A percentile compares a stretch with the other conserved stretches of the same genome.
These are phyloP conservation scores for Xenopus tropicalis DNA, from an alignment of 2,113 vertebrate genomes.

Conservation along the genomic window DNA sequence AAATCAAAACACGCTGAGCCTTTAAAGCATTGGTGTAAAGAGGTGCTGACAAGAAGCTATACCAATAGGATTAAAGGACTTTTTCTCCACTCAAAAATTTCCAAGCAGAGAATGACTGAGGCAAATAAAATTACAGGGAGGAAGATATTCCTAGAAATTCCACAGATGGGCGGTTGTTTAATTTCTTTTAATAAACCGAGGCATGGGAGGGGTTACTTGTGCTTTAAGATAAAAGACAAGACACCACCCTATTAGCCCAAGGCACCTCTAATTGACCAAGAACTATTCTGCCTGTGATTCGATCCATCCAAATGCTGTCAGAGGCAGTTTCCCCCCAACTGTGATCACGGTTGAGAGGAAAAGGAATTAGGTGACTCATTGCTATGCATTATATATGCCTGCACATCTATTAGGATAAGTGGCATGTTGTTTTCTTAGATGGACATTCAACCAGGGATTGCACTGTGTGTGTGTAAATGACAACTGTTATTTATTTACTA, in stretches of 20 bases:
- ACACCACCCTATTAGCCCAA: conserved; percentile 62
- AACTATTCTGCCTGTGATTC: conserved; percentile 71
- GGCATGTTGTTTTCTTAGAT: conserved; percentile 66
- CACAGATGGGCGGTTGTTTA: conserved; percentile 62
- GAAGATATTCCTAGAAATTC: conserved; percentile 73
- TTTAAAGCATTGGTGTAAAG: conserved; percentile 73
- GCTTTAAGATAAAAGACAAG: conserved; percentile 49
- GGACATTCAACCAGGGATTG: conserved; percentile 73
- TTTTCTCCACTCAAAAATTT: conserved; percentile 68
- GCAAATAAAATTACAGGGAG: conserved; percentile 73
- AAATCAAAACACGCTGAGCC: conserved; percentile 79
- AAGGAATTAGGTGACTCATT: conserved; percentile 71
- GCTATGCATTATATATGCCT: conserved; percentile 60
- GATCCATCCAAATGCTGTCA: conserved; percentile 74
- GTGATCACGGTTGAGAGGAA: conserved; percentile 71
- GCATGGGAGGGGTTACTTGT: conserved; percentile 57
- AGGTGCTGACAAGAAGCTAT: conserved; percentile 73
- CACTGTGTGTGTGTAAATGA: conserved; percentile 72
- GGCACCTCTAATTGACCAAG: conserved; percentile 73
- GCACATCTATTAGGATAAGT: conserved; percentile 76
- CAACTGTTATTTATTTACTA: conserved; percentile 79
- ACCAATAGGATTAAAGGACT: conserved; percentile 69
- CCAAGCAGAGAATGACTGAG: conserved; percentile 64
- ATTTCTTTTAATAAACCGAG: conserved; percentile 54
- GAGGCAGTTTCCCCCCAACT: conserved; percentile 67